Evolutionary conservation across 2,113 vertebrate genomes (phyloP).

Genomic region (Ardeotis arabs): DNA sequence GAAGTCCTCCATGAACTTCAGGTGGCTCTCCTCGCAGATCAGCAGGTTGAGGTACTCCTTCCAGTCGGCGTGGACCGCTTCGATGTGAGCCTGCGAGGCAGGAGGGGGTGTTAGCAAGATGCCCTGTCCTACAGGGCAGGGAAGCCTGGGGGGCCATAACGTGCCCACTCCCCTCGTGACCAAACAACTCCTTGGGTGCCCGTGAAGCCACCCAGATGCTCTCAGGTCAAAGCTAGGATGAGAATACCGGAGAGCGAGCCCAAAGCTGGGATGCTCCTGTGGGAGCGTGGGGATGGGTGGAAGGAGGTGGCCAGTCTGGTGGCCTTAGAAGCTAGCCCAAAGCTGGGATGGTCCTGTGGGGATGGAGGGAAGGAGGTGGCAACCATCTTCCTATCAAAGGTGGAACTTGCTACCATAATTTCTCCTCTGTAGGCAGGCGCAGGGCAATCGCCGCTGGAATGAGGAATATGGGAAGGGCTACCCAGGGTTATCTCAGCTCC

Average conservation of each 20-base stretch:
- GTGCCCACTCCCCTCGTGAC: neutral
- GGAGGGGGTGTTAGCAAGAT: fast-evolving
- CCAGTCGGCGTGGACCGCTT: slow-evolving; percentile 95
- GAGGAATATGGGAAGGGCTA: neutral
- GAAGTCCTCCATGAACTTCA: slow-evolving; percentile 96
- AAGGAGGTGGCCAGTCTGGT: neutral
- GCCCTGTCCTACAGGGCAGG: too few relatives aligned
- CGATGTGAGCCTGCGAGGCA: slow-evolving; percentile 88
- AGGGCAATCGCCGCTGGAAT: neutral
- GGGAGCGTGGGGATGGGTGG: neutral
- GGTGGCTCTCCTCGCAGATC: slow-evolving; percentile 97
- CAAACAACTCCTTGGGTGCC: neutral
- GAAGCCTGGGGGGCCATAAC: neutral
- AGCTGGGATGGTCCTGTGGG: too few relatives aligned
- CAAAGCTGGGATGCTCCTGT: neutral
- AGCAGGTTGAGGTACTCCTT: slow-evolving; percentile 97
- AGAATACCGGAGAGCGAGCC: neutral
- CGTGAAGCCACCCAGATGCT: neutral
- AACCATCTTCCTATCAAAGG: neutral
- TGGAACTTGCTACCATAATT: neutral
- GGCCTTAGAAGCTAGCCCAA: too few relatives aligned
- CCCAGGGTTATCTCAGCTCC: neutral
- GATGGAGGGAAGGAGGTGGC: too few relatives aligned
- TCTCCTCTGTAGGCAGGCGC: neutral
- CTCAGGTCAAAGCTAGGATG: neutral